phyloP scores from a whole-genome alignment of 2,888 invertebrate genomes.

The Synanthedon vespiformis region DNA sequence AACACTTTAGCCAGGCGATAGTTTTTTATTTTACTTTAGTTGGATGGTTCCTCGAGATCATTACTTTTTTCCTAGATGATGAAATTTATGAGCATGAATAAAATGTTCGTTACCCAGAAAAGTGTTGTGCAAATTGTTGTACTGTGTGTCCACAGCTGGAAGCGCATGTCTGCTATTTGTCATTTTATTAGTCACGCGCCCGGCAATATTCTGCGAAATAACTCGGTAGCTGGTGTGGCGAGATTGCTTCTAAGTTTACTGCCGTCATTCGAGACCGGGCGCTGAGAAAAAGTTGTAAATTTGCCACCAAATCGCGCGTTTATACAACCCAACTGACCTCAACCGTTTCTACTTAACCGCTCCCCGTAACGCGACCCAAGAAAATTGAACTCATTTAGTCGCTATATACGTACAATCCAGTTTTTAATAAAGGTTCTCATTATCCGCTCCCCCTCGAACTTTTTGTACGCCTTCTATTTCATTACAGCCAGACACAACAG shows the following conservation, averaged over 20 bases:
- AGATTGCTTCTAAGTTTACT: slow-evolving; percentile 64
- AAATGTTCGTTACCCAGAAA: too few species aligned
- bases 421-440: slow-evolving; percentile 23
- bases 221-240: slow-evolving; percentile 42
- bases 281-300: slow-evolving; percentile 64
- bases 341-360: slow-evolving; percentile 30
- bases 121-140: too few species aligned
- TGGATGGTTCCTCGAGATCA: too few species aligned
- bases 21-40: too few species aligned
- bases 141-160: slow-evolving; percentile 27
- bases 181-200: slow-evolving; percentile 62
- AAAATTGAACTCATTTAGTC: slow-evolving; percentile 42
- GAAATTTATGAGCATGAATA: too few species aligned
- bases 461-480: not conserved
- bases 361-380: slow-evolving; percentile 33
- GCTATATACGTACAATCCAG: slow-evolving; percentile 15
- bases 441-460: not conserved
- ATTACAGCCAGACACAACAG: not conserved
- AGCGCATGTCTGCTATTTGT: slow-evolving; percentile 51
- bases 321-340: slow-evolving; percentile 59
- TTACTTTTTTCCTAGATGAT: too few species aligned
- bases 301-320: slow-evolving; percentile 60
- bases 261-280: slow-evolving; percentile 41
- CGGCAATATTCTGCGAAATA: slow-evolving; percentile 61
- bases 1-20: too few species aligned